Base-by-base conservation (phyloP, 2,888 invertebrate genomes). In the Volucella bombylans region DNA sequence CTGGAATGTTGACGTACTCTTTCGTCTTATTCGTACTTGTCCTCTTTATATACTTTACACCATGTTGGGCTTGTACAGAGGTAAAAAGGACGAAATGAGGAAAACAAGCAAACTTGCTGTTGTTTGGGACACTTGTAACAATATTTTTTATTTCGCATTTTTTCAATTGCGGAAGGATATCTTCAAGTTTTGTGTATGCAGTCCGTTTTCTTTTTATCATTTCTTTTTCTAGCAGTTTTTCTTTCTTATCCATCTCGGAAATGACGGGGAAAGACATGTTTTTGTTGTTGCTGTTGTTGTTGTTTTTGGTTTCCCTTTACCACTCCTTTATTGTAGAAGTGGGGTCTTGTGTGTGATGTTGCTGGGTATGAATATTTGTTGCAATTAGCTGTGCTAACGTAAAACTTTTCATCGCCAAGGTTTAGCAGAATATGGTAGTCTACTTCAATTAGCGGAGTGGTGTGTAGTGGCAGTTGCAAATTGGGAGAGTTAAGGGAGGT, bases 131-230 rank as follows among this genome's bases (percentile, higher is more conserved):
- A 72, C 82, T 59, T 31, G 47, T 74, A 15, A 18, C 31, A 31
- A 31, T 31, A 6, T 31, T 65, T 52, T 59, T 74, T 38, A 18
- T 68, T 62, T 47, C 31, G 6, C 4, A 31, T 65, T 52, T 59
- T 73, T 73, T 81, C 76, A 81, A 85, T 85, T 85, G 81, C 76
- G 85, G 81, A 81, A 85, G 85, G 72, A 85, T 62, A 81, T 85
- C 81, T 76, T 81, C 81, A 72, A 76, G 81, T 76, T 50, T 59
- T 67, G 67, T 76, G 76, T 72, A 77, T 85, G 81, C 72, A 85
- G 80, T 85, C 74, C 54, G 69, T 76, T 64, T 65, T 18, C 41
- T 43, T 67, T 61, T 18, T 59, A 9, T 55, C 31, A 12, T 10
- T 38, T 41, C 11, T 8, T n/a, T 23, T 68, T 62, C 45, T 59